Base-by-base conservation (phyloP, 2,797 vertebrate genomes). In the Anas georgica region DNA sequence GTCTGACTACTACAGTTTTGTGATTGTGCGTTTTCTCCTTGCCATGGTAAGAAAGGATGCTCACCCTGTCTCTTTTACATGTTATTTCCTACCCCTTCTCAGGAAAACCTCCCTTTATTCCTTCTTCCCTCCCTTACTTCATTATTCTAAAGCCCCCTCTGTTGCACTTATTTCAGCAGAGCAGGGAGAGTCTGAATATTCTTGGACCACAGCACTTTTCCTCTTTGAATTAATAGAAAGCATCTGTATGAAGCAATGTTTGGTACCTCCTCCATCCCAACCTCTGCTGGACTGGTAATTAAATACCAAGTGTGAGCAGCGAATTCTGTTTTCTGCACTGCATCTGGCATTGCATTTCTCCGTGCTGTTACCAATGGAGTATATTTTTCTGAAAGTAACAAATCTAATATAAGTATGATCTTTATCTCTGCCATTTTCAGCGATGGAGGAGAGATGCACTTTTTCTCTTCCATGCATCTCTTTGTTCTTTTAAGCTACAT, bases 1-100 rank as follows among this genome's bases (percentile, higher is more conserved):
- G 3, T 97, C 97, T 93, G 98, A 99, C 97, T 99, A 99, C 95
- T 98, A 98, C 94, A 95, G 98, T 62, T 99, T 99, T 8, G 86
- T 99, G 90, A 88, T 96, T 23, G 95, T 98, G 25, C 98, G 98
- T 64, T 99, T 99, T 97, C 97, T 99, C 78, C 98, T 99, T 9
- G 99, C 99, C 70, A 98, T 98, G 98, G 99, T 99, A 97, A 98
- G 99, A 97, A 60, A 74, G 59, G 12, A 33, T 25, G 29, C 26
- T 84, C 67, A 59, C 43, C 60, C 50, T 31, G 37, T 15, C 67
- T 89, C 54, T 78, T 86, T n/a, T 12, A 66, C 14, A 2, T 79
- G 67, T 43, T 7, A 10, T 86, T 90, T 95, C 86, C 83, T 84
- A 77, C 88, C 89, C 86, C 74, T 91, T 88, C 60, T 95, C 86